These are phyloP conservation scores for Cyanoramphus novaezelandiae DNA, from an alignment of 2,113 vertebrate species.

Conservation along the genomic window DNA sequence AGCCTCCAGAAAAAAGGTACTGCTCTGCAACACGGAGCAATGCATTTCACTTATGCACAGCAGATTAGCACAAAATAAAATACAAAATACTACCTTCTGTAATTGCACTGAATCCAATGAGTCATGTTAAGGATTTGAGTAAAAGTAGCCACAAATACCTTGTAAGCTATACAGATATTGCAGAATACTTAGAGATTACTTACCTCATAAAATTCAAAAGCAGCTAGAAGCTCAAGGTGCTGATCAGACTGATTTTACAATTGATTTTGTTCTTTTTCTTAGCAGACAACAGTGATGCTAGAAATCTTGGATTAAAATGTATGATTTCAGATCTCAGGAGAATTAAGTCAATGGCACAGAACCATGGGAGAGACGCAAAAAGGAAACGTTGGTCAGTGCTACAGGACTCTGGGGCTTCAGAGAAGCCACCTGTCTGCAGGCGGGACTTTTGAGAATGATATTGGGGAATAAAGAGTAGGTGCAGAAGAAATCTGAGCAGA, in stretches of 20 bases:
- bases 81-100: background rate
- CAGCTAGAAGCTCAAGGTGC: background rate
- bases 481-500: background rate
- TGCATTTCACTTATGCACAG: background rate
- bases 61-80: background rate
- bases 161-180: background rate
- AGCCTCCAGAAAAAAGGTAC: slow-evolving; percentile 4
- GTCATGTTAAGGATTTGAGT: background rate
- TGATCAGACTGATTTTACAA: slow-evolving; percentile 31
- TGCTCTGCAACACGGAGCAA: background rate
- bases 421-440: background rate
- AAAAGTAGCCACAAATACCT: slow-evolving; percentile 37
- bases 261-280: background rate
- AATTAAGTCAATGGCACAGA: background rate
- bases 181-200: slow-evolving; percentile 23
- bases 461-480: background rate
- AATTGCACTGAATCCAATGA: background rate
- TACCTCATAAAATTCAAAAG: slow-evolving; percentile 29
- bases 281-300: background rate
- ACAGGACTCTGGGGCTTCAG: background rate
- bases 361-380: background rate
- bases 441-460: background rate
- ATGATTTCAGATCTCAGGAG: background rate
- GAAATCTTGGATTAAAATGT: background rate
- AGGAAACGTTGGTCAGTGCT: background rate